Base-by-base conservation (phyloP, 2,888 invertebrate species). In the Eumacrocentrus americanus region DNA sequence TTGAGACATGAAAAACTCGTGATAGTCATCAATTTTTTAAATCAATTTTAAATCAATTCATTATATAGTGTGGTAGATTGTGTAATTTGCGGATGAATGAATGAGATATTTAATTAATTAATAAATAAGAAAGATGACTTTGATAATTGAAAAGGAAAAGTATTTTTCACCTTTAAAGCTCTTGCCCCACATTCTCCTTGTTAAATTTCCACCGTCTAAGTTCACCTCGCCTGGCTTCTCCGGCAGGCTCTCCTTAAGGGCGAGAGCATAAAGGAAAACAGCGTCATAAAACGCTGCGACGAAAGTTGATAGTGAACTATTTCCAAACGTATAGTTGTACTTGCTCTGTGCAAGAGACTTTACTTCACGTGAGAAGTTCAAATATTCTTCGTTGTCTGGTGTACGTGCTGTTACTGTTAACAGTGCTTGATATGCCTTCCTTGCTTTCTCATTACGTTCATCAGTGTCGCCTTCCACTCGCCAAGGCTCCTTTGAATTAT, bases 221-320 rank as follows among this genome's bases (percentile, higher is more conserved):
- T 81, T 81, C 44, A 78, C 72, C 58, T 82, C 81, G 11, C 72
- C 72, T 1, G 74, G 72, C 1, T 71, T 70, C 3, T 78, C 72
- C 35, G 70, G 76, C 84, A 97, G 83, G 20, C 94, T 94, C 68
- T 95, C 92, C 76, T 95, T 96, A 5, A 98, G 83, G 0, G 96
- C 96, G 58, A 92, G 85, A 0, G 95, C 93, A 81, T 97, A 98
- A 35, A 99, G 87, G 0, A 98, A 84, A 9, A 98, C 94, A 0
- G 97, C 97, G 75, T 99, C 98, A 81, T 97, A 96, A 82, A 98
- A 95, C 1, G 97, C 95, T 0, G 94, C 93, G 53, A 95, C 95
- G 81, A 94, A 95, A 35, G 94, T 92, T 63, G 95, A 95, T 38
- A 96, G 92, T 69, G 92, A 87, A 54, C 86, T 88, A 69, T 89